A percentile compares a stretch with the other conserved stretches of the same genome.
Conservation (phyloP, 2,797 vertebrate genomes). For the Sternotherus odoratus region DNA sequence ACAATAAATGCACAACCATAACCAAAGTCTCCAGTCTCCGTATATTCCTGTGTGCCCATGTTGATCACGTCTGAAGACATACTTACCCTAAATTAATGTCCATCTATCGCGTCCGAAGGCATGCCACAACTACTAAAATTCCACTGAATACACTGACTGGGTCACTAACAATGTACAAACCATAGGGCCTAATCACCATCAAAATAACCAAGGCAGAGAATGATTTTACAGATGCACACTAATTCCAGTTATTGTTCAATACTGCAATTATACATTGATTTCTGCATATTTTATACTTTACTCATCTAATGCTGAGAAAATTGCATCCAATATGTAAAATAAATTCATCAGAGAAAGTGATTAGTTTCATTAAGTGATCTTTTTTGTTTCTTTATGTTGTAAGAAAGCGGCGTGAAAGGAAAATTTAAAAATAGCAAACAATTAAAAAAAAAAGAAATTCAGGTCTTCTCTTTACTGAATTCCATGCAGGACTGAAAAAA, state of each 20-base stretch:
- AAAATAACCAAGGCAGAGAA: neutral
- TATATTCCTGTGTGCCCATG: too few relatives aligned
- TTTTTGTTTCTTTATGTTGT: neutral
- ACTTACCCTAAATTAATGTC: too few relatives aligned
- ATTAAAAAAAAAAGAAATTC: neutral
- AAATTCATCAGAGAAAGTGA: neutral
- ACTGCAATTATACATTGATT: neutral
- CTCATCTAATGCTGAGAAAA: neutral
- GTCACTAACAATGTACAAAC: rapidly evolving
- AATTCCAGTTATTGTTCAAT: neutral
- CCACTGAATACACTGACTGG: neutral
- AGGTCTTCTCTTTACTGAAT: neutral
- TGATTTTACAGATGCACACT: neutral
- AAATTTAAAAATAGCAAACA: neutral
- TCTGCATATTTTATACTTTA: neutral
- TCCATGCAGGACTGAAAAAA: neutral
- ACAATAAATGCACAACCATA: too few relatives aligned
- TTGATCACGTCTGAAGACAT: too few relatives aligned
- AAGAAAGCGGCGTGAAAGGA: neutral
- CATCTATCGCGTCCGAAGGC: too few relatives aligned
- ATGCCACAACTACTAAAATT: neutral
- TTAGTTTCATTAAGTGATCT: neutral
- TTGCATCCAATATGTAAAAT: neutral
- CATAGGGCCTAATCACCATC: neutral
- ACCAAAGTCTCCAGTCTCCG: too few relatives aligned